Base-by-base conservation (phyloP, 2,888 invertebrate genomes). In the Xanthia icteritia region DNA sequence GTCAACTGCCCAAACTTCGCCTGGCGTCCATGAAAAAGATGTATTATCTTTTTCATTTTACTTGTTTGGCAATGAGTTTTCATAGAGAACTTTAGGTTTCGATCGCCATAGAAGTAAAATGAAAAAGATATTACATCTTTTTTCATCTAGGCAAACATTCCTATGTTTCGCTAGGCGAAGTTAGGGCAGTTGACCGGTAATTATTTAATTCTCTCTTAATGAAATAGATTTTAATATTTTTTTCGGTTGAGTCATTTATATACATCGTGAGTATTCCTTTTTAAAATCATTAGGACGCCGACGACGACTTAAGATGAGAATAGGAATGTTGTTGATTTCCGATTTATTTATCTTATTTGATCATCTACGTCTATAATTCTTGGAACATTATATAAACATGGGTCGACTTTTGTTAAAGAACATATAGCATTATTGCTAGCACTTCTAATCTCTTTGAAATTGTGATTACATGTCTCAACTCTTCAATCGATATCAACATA, bases 331-430 rank as follows among this genome's bases (percentile, higher is more conserved):
- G 11, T 51, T 4, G 58, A 81, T 75, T 81, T 81, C 60, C 65
- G 60, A 60, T 82, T 51, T 51, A 51, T 51, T 51, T 51, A 74
- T 81, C 58, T 54, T 36, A 78, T 51, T 81, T 81, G 36, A 74
- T 81, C 64, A 51, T 81, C 61, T 48, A 9, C 2, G 27, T 1
- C 31, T 54, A n/a, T 45, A 1, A 45, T 60, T 74, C 42, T 81
- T 23, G 9, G 56, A 58, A 51, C 9, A 42, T 42, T 27, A 54
- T 9, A 6, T 73, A 9, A 51, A 17, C 31, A 56, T 31, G 1
- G 20, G 23, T 63, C 54, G 1, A 27, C 23, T 54, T 9, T 45
- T 15, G 5, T 23, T 27, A 15, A n/a, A 51, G 31, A 56, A 45
- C 15, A n/a, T 56, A 60, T 23, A 39, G 23, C 23, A 39, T 31